A percentile compares a stretch with the other conserved stretches of the same genome.
Conservation (phyloP, 2,888 invertebrate genomes). For the Aporophyla nigra region DNA sequence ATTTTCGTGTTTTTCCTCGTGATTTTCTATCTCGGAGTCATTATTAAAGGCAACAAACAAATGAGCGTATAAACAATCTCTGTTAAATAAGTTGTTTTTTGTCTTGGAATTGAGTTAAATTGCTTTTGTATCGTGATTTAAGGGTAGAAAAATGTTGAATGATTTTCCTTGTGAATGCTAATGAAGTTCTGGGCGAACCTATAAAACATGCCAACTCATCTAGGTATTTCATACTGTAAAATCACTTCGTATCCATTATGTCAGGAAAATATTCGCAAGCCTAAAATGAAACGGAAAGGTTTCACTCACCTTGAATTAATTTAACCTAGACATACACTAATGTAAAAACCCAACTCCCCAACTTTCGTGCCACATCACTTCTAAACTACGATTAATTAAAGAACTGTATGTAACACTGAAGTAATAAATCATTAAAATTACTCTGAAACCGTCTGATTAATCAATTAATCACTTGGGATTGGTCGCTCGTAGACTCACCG, state of each 20-base stretch:
- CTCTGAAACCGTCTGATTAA: conserved; percentile 84
- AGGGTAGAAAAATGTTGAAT: not conserved
- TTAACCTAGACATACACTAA: conserved; percentile 9
- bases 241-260: conserved; percentile 15
- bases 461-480: conserved; percentile 89
- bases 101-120: conserved; percentile 49
- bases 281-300: not conserved
- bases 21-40: conserved; percentile 51
- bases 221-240: conserved; percentile 2
- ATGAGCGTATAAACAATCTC: conserved; percentile 55
- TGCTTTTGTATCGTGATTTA: conserved; percentile 47
- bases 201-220: conserved; percentile 7
- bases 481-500: conserved; percentile 79
- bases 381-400: conserved; percentile 65
- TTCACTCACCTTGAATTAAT: conserved; percentile 10
- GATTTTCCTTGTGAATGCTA: not conserved
- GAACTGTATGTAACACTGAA: conserved; percentile 65
- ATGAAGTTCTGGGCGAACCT: not conserved
- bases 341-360: conserved; percentile 22
- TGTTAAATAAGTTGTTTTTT: conserved; percentile 60
- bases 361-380: conserved; percentile 60
- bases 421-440: conserved; percentile 88
- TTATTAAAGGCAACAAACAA: conserved; percentile 59
- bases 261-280: not conserved
- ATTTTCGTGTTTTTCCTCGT: conserved; percentile 55